A percentile compares a stretch with the other conserved stretches of the same genome.
These are phyloP conservation scores for Chelonia mydas DNA, from an alignment of 2,797 vertebrate species.

Conservation along the genomic window DNA sequence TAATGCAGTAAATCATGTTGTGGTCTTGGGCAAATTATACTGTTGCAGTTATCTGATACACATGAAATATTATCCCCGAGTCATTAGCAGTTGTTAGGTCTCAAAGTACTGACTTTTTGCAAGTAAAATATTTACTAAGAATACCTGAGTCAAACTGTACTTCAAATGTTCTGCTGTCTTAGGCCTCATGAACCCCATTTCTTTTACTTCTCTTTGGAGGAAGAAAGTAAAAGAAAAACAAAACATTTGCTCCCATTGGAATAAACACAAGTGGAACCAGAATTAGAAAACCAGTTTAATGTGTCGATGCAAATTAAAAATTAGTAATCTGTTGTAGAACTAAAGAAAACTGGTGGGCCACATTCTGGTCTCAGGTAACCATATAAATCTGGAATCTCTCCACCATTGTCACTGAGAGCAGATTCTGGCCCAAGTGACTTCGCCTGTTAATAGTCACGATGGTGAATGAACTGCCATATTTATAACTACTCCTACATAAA, in stretches of 20 bases:
- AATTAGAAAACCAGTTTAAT: not conserved
- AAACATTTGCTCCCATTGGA: not conserved
- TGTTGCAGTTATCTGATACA: not conserved
- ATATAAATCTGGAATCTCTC: not conserved
- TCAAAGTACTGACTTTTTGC: not conserved
- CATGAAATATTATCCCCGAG: not conserved
- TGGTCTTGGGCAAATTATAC: conserved; percentile 3
- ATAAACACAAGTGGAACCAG: not conserved
- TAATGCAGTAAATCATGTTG: not conserved
- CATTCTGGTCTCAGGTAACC: not conserved
- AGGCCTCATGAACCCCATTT: not conserved
- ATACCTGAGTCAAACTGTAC: not conserved
- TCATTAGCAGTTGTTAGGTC: not conserved
- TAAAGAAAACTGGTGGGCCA: not conserved
- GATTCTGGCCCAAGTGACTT: not conserved
- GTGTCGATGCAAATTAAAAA: not conserved
- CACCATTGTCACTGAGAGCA: not conserved
- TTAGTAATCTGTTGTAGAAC: not conserved
- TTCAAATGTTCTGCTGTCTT: not conserved
- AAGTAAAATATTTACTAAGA: conserved; percentile 14
- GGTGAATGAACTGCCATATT: not conserved
- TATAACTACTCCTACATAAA: not conserved
- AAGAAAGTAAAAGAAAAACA: not conserved
- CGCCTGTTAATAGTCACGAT: not conserved
- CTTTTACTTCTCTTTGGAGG: not conserved